These are phyloP conservation scores for Spodoptera litura DNA, from an alignment of 1,140 invertebrate genomes.

Conservation along the genomic window DNA sequence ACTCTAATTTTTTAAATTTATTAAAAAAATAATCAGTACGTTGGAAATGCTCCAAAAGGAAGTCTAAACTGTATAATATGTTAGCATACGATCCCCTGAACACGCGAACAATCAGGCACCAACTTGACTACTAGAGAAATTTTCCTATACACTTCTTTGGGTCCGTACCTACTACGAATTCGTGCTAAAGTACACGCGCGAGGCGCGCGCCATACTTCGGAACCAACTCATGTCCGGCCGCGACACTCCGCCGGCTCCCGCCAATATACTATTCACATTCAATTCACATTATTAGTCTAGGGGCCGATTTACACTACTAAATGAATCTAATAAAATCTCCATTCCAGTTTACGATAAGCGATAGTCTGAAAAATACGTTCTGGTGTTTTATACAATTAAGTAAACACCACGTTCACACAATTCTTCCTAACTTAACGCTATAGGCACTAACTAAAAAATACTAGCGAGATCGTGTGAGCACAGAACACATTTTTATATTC, in stretches of 20 bases:
- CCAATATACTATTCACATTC: constrained; percentile 46
- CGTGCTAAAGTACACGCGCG: constrained; percentile 35
- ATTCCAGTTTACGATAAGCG: constrained; percentile 53
- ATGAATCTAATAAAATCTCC: constrained; percentile 57
- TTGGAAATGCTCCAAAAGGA: constrained; percentile 77
- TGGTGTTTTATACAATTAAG: constrained; percentile 54
- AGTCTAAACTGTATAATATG: constrained; percentile 58
- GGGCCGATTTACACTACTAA: constrained; percentile 50
- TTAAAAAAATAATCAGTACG: constrained; percentile 83
- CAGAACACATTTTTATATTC: constrained; percentile 80
- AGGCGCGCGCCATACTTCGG: neutral
- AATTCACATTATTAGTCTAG: constrained; percentile 53
- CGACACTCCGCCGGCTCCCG: constrained; percentile 41
- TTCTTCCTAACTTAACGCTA: constrained; percentile 81
- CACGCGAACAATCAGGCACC: constrained; percentile 78
- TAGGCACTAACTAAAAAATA: constrained; percentile 83
- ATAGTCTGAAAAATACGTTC: constrained; percentile 54
- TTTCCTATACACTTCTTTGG: constrained; percentile 77
- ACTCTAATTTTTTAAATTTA: constrained; percentile 76
- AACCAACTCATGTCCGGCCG: constrained; percentile 1
- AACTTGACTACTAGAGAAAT: constrained; percentile 81
- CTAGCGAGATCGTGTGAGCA: constrained; percentile 85
- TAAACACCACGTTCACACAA: constrained; percentile 61
- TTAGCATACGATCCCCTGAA: constrained; percentile 62
- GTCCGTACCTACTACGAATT: constrained; percentile 54